Conservation (phyloP, 2,113 vertebrate genomes). For the Tonatia bakeri region DNA sequence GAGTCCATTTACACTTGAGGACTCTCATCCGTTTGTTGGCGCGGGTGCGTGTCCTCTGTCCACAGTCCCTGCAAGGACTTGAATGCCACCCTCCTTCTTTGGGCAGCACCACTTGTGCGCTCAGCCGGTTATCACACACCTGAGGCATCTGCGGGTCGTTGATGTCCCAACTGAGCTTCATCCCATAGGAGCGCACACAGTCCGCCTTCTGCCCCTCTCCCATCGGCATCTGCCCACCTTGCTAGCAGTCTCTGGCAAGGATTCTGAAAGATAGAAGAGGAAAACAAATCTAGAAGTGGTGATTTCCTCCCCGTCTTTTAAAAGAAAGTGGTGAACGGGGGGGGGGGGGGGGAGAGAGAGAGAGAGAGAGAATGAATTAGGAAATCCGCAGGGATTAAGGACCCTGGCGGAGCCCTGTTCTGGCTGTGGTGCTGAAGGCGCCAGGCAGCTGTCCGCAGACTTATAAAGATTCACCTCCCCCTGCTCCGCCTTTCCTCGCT, state of each 20-base stretch:
- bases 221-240: not conserved
- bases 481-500: not conserved
- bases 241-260: not conserved
- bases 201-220: conserved; percentile 79
- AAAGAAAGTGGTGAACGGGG: not conserved
- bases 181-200: conserved; percentile 76
- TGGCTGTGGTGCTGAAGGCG: not conserved
- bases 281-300: not conserved
- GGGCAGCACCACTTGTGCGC: not conserved
- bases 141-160: conserved; percentile 95
- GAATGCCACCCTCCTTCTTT: not conserved
- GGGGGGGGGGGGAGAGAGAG: accelerated
- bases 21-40: not conserved
- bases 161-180: conserved; percentile 96
- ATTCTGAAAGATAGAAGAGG: not conserved
- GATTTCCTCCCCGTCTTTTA: not conserved
- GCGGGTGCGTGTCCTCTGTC: not conserved
- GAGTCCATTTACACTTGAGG: not conserved
- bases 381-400: not conserved
- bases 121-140: conserved; percentile 77
- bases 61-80: not conserved
- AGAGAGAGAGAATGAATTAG: not conserved
- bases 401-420: not conserved
- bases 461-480: not conserved
- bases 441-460: not conserved